Conservation (phyloP, 2,797 vertebrate species). For the Meda fulgida region DNA sequence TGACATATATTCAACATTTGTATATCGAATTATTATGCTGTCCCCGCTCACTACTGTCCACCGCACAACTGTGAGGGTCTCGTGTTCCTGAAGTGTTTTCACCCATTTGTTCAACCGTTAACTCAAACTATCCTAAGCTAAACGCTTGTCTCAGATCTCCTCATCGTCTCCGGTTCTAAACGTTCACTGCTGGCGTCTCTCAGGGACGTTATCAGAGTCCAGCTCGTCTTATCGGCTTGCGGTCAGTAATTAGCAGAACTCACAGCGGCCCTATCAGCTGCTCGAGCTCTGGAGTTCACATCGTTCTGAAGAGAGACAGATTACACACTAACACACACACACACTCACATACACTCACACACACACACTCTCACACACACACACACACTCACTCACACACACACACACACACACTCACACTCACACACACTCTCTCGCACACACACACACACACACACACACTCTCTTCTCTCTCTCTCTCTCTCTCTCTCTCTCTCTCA, state of each 20-base stretch:
- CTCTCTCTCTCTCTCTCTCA: too few species aligned
- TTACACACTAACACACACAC: not conserved
- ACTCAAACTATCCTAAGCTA: not conserved
- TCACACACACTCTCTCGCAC: fast-evolving
- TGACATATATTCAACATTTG: too few species aligned
- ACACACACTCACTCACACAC: not conserved
- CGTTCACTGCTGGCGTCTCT: not conserved
- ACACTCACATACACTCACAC: not conserved
- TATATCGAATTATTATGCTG: too few species aligned
- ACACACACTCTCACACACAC: not conserved
- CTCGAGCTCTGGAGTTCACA: not conserved
- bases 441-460: not conserved
- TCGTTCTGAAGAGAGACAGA: not conserved
- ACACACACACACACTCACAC: fast-evolving
- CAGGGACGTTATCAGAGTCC: slow-evolving; percentile 28
- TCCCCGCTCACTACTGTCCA: not conserved
- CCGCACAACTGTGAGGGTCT: not conserved
- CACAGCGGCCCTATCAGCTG: slow-evolving; percentile 63
- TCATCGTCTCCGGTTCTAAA: not conserved
- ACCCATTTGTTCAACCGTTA: too few species aligned
- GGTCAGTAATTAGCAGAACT: slow-evolving; percentile 80
- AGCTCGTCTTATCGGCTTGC: slow-evolving; percentile 43
- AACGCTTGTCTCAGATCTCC: not conserved
- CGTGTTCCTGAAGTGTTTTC: not conserved
- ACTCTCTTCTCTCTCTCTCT: too few species aligned